Evolutionary conservation across 2,797 vertebrate genomes (phyloP), one percentile per base, ranked within the genome.

Genomic region (Peromyscus nudipes): DNA sequence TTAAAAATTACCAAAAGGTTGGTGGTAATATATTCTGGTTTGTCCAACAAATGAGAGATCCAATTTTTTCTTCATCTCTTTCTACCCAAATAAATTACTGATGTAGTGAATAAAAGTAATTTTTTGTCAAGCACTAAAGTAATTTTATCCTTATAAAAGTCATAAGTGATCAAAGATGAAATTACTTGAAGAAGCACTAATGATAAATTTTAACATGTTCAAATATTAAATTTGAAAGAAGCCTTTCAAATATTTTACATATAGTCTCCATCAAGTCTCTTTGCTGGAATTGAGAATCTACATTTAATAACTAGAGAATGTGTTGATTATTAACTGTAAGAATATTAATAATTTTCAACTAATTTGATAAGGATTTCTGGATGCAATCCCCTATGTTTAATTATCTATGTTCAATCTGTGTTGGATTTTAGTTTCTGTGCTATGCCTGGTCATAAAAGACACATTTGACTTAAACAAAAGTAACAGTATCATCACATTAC

Each of bases 161-260:
- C 19, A 19, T 29, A 91, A 27, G 6, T 95, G 37, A 92, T 95
- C 60, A 86, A 25, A 89, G 43, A 88, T 6, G 79, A 95, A 95
- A 94, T 92, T 81, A 97, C 65, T 40, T 96, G 60, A 94, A 92
- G 71, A 34, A 67, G 43, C 17, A 96, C 25, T 92, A 75, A 84
- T 90, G 95, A 95, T 73, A 94, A 92, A 96, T 75, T 92, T 94
- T 77, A 69, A 89, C 46, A 97, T 60, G 13, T 94, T 93, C 88
- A 92, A 96, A 86, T 46, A 79, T 64, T 96, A 82, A 79, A 94
- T 92, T 65, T 85, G 69, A 89, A 93, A 80, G 69, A 92, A 76
- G 17, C 0, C 14, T 85, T 93, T 92, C 55, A 88, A 82, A 25
- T 96, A 94, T 65, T 90, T 95, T 75, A 85, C 17, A 55, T 69